Base-by-base conservation (phyloP, 2,888 invertebrate species). In the Tigriopus californicus region DNA sequence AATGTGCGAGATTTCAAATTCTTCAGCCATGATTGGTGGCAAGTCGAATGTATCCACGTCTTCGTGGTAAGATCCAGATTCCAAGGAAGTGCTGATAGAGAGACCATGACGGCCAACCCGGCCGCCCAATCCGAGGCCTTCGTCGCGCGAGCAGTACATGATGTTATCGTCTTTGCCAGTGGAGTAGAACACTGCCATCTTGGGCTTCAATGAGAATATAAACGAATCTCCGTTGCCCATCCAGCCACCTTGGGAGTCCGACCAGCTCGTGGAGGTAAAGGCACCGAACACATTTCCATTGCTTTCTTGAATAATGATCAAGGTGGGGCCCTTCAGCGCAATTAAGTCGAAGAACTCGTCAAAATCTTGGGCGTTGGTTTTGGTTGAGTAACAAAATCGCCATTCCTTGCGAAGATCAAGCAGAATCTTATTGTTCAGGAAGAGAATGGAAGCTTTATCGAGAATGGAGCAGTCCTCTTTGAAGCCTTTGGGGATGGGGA, bases 201-300 rank as follows among this genome's bases (percentile, higher is more conserved):
- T 59, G 20, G 59, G 59, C 11, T 25, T 24, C 20, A 59, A 8
- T 8, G 52, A 18, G 52, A 59, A 59, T 5, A 59, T 25, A 41
- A 59, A 59, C 15, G 52, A 52, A 15, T 59, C 59, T n/a, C 59
- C 59, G 12, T 59, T 59, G 12, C 59, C 59, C 33, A 49, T 20
- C 59, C 59, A 59, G 8, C 59, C 59, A 11, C 52, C 59, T 42
- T 59, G 20, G n/a, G 59, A 41, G 20, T 59, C 52, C 8, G 24
- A 22, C 59, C 59, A 59, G 13, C 52, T 52, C 6, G 59, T 52
- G n/a, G 59, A 59, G 12, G 59, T 52, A 52, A 49, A 51, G 12
- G 52, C 51, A 20, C 59, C 59, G 41, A 59, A 41, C 5, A 42
- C 52, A 11, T 4, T 15, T 10, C 46, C 59, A 11, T 48, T 15